Evolutionary conservation across 2,888 invertebrate species (phyloP), one percentile per base, ranked within the genome.

Genomic region (Strigamia maritima): DNA sequence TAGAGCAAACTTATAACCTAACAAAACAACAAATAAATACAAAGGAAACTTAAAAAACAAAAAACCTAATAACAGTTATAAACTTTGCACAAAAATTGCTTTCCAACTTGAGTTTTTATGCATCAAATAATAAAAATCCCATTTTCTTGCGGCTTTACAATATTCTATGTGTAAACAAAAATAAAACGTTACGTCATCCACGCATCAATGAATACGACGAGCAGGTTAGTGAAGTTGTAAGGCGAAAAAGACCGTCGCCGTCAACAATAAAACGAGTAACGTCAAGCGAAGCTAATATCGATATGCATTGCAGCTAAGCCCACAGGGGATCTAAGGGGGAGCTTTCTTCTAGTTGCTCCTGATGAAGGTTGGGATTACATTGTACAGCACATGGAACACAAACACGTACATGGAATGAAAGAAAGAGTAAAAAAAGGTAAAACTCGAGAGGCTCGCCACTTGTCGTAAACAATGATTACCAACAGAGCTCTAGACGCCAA

Each of bases 301-400:
- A 70, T 70, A 70, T 70, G 70, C 70, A 70, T 70, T 70, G 70
- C 70, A 70, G 70, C 70, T 70, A 70, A 70, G 70, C 70, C 70
- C 70, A 70, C 24, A 70, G 70, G 70, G 70, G 70, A 70, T 70
- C 70, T 28, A 26, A 65, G 28, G 70, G 70, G 70, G 70, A 70
- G 70, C 70, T 70, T 70, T 70, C 54, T 19, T 54, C 54, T 54
- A 54, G 54, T 54, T 54, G 28, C 26, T 70, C 28, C 70, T 70
- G 70, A 70, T 70, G 70, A 70, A 70, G 70, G 28, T 28, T 70
- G 16, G 70, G 70, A 70, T 70, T 70, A 70, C 70, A 70, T 70
- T 70, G 70, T 70, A 70, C 28, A 28, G 70, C 70, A 70, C 70
- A 28, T 70, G 28, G 24, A 70, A 19, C 54, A 19, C 54, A 54